These are phyloP conservation scores for Drosophila subpulchrella DNA, from an alignment of 1,140 invertebrate genomes.

Conservation along the genomic window DNA sequence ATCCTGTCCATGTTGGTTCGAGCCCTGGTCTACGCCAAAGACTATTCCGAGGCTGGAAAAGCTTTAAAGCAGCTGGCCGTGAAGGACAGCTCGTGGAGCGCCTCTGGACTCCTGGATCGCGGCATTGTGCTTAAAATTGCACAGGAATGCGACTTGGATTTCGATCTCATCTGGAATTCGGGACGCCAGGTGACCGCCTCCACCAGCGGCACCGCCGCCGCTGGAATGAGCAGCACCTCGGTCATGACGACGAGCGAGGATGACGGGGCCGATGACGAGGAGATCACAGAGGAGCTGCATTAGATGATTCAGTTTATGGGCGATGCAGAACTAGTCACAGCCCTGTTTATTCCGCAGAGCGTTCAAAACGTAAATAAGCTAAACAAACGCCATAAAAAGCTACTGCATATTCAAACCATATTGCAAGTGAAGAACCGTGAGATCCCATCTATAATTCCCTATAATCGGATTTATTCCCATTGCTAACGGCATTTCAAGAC, in stretches of 20 bases:
- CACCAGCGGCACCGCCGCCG: constrained; percentile 26
- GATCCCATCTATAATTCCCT: neutral
- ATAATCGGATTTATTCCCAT: neutral
- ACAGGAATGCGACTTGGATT: constrained; percentile 81
- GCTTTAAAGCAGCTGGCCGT: constrained; percentile 75
- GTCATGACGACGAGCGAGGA: constrained; percentile 55
- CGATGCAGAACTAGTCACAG: constrained; percentile 22
- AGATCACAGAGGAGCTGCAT: constrained; percentile 80
- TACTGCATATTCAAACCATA: neutral
- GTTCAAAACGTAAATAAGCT: constrained; percentile 2
- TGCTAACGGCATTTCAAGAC: neutral
- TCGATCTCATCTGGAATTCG: constrained; percentile 79
- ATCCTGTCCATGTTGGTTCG: constrained; percentile 76
- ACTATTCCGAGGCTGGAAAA: constrained; percentile 73
- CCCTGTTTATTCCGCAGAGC: constrained; percentile 2
- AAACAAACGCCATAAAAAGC: neutral
- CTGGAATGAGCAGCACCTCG: constrained; percentile 46
- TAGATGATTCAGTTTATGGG: constrained; percentile 24
- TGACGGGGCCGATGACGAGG: constrained; percentile 77
- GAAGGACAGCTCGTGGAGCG: constrained; percentile 76
- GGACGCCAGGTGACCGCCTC: constrained; percentile 49
- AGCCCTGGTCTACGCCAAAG: constrained; percentile 70
- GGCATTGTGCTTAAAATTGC: constrained; percentile 74
- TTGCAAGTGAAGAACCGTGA: neutral
- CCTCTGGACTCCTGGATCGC: constrained; percentile 68